Base-by-base conservation (phyloP, 1,140 invertebrate genomes). In the Chironomus striatipennis region DNA sequence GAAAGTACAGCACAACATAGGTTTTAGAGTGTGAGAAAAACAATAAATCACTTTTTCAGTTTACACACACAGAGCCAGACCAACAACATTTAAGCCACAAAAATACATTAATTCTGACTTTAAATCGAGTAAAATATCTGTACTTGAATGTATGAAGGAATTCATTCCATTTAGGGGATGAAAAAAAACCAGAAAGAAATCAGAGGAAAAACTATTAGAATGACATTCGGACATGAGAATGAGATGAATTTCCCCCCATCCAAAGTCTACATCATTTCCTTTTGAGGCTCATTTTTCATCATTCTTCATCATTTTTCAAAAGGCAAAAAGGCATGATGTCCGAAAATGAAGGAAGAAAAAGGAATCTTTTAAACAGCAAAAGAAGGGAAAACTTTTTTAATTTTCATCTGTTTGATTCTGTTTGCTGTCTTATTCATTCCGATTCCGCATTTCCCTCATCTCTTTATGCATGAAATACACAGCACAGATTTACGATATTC, bases 81-180 rank as follows among this genome's bases (percentile, higher is more conserved):
- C 65, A 70, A 18, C 17, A 20, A 70, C 24, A 34, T 34, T 34
- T 34, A 34, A 20, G 20, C 65, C 65, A 70, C 65, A 70, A 70
- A 70, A 70, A 70, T 18, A 70, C 65, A 70, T 70, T 70, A 70
- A 70, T 70, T 70, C 65, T 17, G 65, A 70, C 65, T 70, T 20
- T 70, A 70, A 70, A 70, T 70, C n/a, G 18, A 20, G 65, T 20
- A 10, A 70, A 20, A 70, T 18, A 70, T 18, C 17, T 20, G 20
- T 6, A 20, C n/a, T 20, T 70, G 65, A 70, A 57, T 57, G 47
- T 12, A 57, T 57, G n/a, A n/a, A 57, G n/a, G n/a, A 57, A 10
- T 57, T 57, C 47, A 10, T 57, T 57, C 47, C 24, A 34, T 34
- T 34, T 34, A 34, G 24, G 24, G 24, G 24, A 34, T 34, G 24